A percentile compares a stretch with the other conserved stretches of the same genome.
phyloP scores from a whole-genome alignment of 2,797 vertebrate species.

The Sebastiscus tertius region DNA sequence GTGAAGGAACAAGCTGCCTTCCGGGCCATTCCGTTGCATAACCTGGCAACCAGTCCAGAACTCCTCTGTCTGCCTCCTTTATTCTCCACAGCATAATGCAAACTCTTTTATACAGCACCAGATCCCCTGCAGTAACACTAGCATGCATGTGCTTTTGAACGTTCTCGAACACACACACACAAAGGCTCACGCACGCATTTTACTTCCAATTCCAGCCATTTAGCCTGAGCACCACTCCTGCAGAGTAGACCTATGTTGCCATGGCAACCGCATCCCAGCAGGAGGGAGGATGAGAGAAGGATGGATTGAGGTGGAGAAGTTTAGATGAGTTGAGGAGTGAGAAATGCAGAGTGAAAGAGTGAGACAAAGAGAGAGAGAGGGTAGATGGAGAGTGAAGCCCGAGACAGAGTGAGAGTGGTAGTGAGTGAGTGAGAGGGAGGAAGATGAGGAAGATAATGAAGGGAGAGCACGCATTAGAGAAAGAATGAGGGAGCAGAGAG shows the following conservation, averaged over 20 bases:
- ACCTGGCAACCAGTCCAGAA: conserved; percentile 8
- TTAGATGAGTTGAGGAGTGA: conserved; percentile 27
- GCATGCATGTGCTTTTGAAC: conserved; percentile 15
- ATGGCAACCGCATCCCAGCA: conserved; percentile 61
- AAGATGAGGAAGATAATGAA: not conserved
- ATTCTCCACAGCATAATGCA: conserved; percentile 19
- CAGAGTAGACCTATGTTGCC: conserved; percentile 52
- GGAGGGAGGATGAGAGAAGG: conserved; percentile 13
- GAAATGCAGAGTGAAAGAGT: not conserved
- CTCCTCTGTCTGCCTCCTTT: not conserved
- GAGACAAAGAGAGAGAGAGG: not conserved
- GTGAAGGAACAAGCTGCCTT: conserved; percentile 4
- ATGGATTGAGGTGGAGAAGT: conserved; percentile 31
- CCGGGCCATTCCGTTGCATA: not conserved
- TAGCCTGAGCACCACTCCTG: conserved; percentile 68
- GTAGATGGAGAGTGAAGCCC: not conserved
- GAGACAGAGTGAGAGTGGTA: not conserved
- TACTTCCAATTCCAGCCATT: conserved; percentile 60
- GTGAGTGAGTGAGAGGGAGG: not conserved
- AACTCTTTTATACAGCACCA: conserved; percentile 25
- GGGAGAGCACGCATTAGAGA: not conserved
- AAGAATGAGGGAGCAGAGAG: not conserved
- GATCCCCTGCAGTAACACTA: conserved; percentile 37
- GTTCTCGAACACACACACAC: not conserved
- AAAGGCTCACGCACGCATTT: not conserved